Base-by-base conservation (phyloP, 64 coral and sea anemone genomes). In the Montipora cactus region DNA sequence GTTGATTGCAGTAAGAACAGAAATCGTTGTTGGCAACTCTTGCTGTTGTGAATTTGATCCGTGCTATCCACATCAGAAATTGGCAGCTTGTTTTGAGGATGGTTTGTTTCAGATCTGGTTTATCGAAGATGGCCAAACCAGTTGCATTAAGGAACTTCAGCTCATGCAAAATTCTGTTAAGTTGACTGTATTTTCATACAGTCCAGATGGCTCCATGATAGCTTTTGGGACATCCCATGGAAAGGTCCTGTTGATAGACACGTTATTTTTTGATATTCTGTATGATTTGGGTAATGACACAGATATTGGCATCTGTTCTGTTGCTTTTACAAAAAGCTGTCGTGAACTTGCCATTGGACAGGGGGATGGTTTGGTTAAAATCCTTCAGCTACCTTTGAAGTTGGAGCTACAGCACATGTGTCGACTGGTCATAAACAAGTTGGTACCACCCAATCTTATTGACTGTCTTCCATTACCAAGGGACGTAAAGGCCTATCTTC, bases 261-360 rank as follows among this genome's bases (percentile, higher is more conserved):
- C 95, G 5, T 83, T 89, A 83, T 57, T 53, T 12, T 87, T 90
- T 37, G 20, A 78, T 0, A 45, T 49, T 6, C 16, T 94, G 11
- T 69, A 95, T 73, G 81, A 90, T 62, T 28, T 96, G 44, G 49
- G 90, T 81, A 72, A 58, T 20, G 84, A 88, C n/a, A 51, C 73
- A 6, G 74, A 7, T 48, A 66, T 55, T 59, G 12, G 59, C 55
- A 89, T 23, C 2, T 94, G 89, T 23, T 97, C 95, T 37, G 81
- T 97, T 64, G 93, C 92, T 59, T 97, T 97, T 92, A 16, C 95
- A 71, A 97, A 89, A 79, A 94, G 91, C 69, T 97, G 95, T 37
- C 88, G 94, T 15, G 89, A 97, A 80, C 23, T 97, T 48, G 95
- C 95, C 3, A 72, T 97, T 16, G 95, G 95, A 50, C 81, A 94